Evolutionary conservation across 2,113 vertebrate genomes (phyloP), one percentile per base, ranked within the genome.

Genomic region (Brachirus orientalis): DNA sequence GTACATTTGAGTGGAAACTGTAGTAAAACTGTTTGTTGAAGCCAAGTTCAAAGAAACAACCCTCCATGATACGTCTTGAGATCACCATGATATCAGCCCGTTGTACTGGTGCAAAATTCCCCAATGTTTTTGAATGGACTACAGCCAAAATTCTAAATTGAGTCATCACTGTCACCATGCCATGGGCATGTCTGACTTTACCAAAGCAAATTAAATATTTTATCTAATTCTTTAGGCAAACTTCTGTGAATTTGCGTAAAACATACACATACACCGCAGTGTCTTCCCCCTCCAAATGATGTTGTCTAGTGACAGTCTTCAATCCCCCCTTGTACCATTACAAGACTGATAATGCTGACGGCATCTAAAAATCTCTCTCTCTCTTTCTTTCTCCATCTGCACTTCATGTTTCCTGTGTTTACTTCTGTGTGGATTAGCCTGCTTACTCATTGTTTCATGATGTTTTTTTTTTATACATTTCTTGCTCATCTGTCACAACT

Each of bases 401-500:
- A 83, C 75, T 82, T 55, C 59, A 55, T 71, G 50, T 86, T 81
- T 69, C 55, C 37, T 71, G 55, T 69, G 70, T 88, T 85, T 84
- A 79, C 69, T 72, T 80, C 68, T 60, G 78, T 62, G 54, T 74
- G 83, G 84, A 89, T 89, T 86, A 84, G 59, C 69, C 38, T 51
- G 72, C 67, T 36, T 62, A 37, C 40, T 79, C 79, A 84, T 90
- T 82, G 77, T 87, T 85, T 71, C 43, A 57, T 44, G 38, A 45
- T 52, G 72, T 80, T 82, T 77, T 73, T n/a, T 50, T 67, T 62
- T 72, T 61, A 76, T 37, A 43, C 11, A 40, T 50, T 69, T 72
- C 48, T 61, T 76, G 57, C 72, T 87, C 68, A 79, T 79, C 68
- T 79, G 78, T 84, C 76, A 84, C 69, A 87, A 83, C 71, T 77